Evolutionary conservation across 2,797 vertebrate species (phyloP).

Genomic region (Parotocinclus haroldoi): DNA sequence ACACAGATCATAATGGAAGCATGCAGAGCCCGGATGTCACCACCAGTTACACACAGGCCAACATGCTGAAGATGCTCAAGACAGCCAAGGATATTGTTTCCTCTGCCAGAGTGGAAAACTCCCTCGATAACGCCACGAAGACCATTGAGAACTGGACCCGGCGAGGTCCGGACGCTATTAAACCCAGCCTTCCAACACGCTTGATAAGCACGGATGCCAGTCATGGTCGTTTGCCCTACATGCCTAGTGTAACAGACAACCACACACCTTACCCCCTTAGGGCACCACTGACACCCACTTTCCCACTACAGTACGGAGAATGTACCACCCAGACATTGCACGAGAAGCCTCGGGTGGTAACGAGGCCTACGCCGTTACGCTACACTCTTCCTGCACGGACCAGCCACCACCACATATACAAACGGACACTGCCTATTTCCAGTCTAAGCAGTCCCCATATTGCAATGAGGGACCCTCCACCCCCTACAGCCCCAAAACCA

Average conservation of each 20-base stretch:
- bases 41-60: slow-evolving; percentile 85
- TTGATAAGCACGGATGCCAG: slow-evolving; percentile 56
- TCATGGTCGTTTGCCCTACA: slow-evolving; percentile 66
- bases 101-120: slow-evolving; percentile 84
- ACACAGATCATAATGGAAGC: slow-evolving; percentile 63
- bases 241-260: slow-evolving; percentile 72
- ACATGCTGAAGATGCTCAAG: slow-evolving; percentile 93
- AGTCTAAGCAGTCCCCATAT: slow-evolving; percentile 76
- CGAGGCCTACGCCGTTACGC: slow-evolving; percentile 60
- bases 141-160: slow-evolving; percentile 88
- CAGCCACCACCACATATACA: slow-evolving; percentile 66
- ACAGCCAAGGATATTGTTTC: slow-evolving; percentile 93
- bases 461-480: slow-evolving; percentile 66
- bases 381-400: slow-evolving; percentile 67
- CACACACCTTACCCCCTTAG: slow-evolving; percentile 64
- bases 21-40: slow-evolving; percentile 84
- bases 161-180: slow-evolving; percentile 69
- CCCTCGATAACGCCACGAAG: slow-evolving; percentile 88
- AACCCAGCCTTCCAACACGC: slow-evolving; percentile 59
- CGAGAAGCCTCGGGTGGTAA: slow-evolving; percentile 63
- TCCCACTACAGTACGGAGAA: slow-evolving; percentile 63
- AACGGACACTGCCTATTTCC: slow-evolving; percentile 74
- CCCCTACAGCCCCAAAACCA: slow-evolving; percentile 38
- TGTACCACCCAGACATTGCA: slow-evolving; percentile 57
- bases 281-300: slow-evolving; percentile 60